Evolutionary conservation across 92 coral and sea anemone species (phyloP), one percentile per base, ranked within the genome.

Genomic region (Epizoanthus ramosus): DNA sequence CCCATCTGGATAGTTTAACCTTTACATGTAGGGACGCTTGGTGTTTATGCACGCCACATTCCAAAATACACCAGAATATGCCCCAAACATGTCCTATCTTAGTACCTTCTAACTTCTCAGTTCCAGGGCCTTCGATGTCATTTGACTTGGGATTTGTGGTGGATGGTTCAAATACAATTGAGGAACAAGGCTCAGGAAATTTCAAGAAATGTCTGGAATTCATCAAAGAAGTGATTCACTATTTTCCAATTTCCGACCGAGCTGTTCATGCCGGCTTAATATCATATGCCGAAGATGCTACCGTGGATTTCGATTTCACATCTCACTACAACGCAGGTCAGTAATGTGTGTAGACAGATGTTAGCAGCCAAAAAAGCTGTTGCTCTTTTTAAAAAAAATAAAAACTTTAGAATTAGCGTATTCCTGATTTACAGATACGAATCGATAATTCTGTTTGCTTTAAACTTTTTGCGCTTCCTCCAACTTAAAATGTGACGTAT

Each of bases 111-210:
- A 65, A 25, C 10, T 2, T 58, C 41, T 1, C 8, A 16, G 33
- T 37, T 66, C 0, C 59, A 87, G 91, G 58, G 28, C 24, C 57
- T 71, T 50, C 75, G 52, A 43, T 89, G 45, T 52, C 92, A 61
- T 75, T 95, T 65, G 98, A 95, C 84, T 79, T 95, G 57, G 97
- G 92, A 21, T 95, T 95, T 65, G 81, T 92, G 21, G 94, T 95
- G 18, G 98, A 95, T 71, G 97, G 97, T 50, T 95, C 98, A 53
- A 83, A 84, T 28, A 81, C 74, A 5, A 89, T 92, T 8, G 92
- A 93, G 16, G 92, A 90, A 8, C 93, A 92, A 83, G 97, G 97
- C 1, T 35, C 92, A 4, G 94, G 94, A 19, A 95, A 95, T 86
- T 95, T 95, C 79, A 88, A 90, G 31, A 88, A 88, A 82, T 80